Evolutionary conservation across 2,113 vertebrate genomes (phyloP), one percentile per base, ranked within the genome.

Genomic region (Fulmarus glacialis): DNA sequence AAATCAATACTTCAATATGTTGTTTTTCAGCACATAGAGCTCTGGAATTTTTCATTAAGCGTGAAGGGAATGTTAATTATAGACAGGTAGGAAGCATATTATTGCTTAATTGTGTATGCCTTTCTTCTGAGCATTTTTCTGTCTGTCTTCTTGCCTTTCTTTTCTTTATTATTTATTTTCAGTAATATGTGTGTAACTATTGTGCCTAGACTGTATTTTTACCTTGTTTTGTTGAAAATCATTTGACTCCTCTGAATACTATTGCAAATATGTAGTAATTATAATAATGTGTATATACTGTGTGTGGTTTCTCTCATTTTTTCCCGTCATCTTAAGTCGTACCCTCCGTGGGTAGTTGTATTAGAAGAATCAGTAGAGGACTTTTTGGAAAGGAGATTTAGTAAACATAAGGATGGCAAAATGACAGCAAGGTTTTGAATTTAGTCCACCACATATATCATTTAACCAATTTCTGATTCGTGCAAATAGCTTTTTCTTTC

Each of bases 11-110:
- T 67, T 89, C 21, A 32, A 42, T 93, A 53, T 94, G 14, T 80
- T 98, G 80, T 96, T 92, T 97, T 96, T 89, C 90, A 99, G 98
- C 98, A 79, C 98, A 99, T 58, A 98, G 98, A 97, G 98, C 97
- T 84, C 95, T 98, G 94, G 98, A 98, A 87, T 98, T 98, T 92
- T 98, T 99, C 93, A 89, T 43, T 50, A 96, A 98, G 50, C 95
- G 6, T 17, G 91, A 92, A 52, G 97, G 97, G 29, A 94, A 11
- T 64, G 34, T 98, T 92, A 97, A 98, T 94, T 99, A 98, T 82
- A 97, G 90, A 97, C 80, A 98, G 98, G 98, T 98, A 98, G 32
- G 82, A 87, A 45, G 13, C 29, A 12, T 38, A 23, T 50, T 68
- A 68, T 47, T 79, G 4, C 42, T 89, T 74, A 48, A 67, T 81